Evolutionary conservation across 2,113 vertebrate species (phyloP).

Genomic region (Litocranius walleri): DNA sequence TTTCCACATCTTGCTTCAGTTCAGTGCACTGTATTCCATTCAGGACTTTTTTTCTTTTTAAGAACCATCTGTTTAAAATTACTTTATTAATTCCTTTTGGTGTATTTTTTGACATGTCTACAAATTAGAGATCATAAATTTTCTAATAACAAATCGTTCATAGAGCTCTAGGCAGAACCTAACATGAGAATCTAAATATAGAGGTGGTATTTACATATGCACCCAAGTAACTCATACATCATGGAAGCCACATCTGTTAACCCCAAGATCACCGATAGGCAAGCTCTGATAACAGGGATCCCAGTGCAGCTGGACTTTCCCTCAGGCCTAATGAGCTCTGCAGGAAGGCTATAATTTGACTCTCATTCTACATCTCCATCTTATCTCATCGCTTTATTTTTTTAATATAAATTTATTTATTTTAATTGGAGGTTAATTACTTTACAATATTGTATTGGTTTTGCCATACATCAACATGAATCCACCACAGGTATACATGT

Average conservation of each 20-base stretch:
- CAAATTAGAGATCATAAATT: slow-evolving; percentile 68
- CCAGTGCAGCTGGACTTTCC: background rate
- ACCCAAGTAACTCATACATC: background rate
- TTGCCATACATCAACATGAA: too few relatives aligned
- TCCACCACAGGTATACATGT: too few relatives aligned
- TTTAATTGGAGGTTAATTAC: too few relatives aligned
- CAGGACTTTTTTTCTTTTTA: slow-evolving; percentile 13
- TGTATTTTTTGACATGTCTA: slow-evolving; percentile 63
- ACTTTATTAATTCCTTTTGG: slow-evolving; percentile 64
- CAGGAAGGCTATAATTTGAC: background rate
- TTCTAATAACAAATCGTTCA: slow-evolving; percentile 65
- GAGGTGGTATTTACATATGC: slow-evolving; percentile 36
- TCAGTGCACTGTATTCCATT: background rate
- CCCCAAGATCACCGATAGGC: background rate
- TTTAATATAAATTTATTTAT: too few relatives aligned
- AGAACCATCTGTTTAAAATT: slow-evolving; percentile 66
- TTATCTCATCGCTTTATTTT: background rate
- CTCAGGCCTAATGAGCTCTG: background rate
- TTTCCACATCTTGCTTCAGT: background rate
- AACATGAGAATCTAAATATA: slow-evolving; percentile 46
- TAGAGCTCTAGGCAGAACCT: slow-evolving; percentile 35
- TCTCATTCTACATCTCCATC: background rate
- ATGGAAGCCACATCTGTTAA: background rate
- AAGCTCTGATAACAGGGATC: background rate
- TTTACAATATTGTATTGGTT: too few relatives aligned